Conservation (phyloP, 2,797 vertebrate genomes). For the Botia almorhae region DNA sequence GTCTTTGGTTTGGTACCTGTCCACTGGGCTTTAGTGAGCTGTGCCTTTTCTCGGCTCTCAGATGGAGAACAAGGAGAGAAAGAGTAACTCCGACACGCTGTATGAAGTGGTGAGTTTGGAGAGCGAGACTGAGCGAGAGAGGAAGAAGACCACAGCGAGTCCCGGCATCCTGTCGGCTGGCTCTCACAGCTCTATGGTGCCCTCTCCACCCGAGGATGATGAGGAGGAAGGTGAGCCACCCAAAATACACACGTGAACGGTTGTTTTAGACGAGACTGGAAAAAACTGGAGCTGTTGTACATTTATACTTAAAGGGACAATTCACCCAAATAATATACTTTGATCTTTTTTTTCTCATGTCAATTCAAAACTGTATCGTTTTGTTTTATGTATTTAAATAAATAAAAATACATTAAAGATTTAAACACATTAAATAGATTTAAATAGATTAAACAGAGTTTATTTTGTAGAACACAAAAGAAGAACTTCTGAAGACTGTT, state of each 20-base stretch:
- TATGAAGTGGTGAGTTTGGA: constrained; percentile 97
- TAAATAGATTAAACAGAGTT: no score
- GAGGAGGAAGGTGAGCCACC: constrained; percentile 91
- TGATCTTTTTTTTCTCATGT: neutral
- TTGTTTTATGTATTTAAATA: no score
- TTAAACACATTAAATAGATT: no score
- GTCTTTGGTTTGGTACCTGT: neutral
- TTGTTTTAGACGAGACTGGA: neutral
- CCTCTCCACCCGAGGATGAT: constrained; percentile 95
- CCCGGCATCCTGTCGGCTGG: constrained; percentile 85
- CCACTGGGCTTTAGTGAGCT: neutral
- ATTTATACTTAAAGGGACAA: no score
- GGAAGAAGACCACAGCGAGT: constrained; percentile 94
- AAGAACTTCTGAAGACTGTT: no score
- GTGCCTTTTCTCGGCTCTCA: constrained; percentile 53
- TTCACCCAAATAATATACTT: no score
- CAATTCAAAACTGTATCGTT: no score
- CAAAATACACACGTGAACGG: neutral
- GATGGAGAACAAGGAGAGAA: constrained; percentile 94
- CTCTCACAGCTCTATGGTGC: constrained; percentile 84
- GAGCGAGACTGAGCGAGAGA: constrained; percentile 92
- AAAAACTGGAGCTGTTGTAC: no score
- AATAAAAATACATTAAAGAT: no score
- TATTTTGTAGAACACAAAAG: no score
- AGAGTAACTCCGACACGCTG: constrained; percentile 90